Conservation (phyloP, 2,113 vertebrate genomes). For the Cettia cetti region DNA sequence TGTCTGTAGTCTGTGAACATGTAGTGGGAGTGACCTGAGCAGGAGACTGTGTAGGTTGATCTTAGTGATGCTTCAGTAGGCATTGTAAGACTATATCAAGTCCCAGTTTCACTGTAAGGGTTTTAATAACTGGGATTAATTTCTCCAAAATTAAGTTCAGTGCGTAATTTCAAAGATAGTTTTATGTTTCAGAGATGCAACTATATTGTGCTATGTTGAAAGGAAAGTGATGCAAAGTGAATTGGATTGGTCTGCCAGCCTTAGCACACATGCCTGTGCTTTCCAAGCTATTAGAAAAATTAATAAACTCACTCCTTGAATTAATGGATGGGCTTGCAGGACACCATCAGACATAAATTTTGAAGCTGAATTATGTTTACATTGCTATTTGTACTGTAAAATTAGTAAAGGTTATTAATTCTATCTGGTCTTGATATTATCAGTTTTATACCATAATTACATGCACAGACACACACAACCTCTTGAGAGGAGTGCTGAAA, state of each 20-base stretch:
- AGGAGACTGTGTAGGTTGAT: not conserved
- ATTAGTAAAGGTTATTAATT: slow-evolving; percentile 61
- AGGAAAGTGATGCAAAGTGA: not conserved
- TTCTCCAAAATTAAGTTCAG: not conserved
- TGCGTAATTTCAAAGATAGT: not conserved
- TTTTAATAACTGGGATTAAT: not conserved
- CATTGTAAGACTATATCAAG: not conserved
- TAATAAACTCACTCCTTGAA: slow-evolving; percentile 45
- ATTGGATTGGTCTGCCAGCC: not conserved
- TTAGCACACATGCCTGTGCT: not conserved
- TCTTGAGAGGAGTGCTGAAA: slow-evolving; percentile 47
- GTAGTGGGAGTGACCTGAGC: not conserved
- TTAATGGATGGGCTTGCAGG: slow-evolving; percentile 46
- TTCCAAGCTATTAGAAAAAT: slow-evolving; percentile 41
- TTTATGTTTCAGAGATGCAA: not conserved
- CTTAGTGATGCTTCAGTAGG: not conserved
- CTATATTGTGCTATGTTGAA: not conserved
- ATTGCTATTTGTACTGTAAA: slow-evolving; percentile 49
- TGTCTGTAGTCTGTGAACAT: not conserved
- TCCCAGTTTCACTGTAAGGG: not conserved
- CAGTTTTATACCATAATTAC: slow-evolving; percentile 37
- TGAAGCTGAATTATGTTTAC: slow-evolving; percentile 48
- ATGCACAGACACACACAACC: slow-evolving; percentile 42
- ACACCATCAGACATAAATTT: slow-evolving; percentile 39
- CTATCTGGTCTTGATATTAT: slow-evolving; percentile 12